Conservation (phyloP, 2,888 invertebrate species). For the Papilio demoleus region DNA sequence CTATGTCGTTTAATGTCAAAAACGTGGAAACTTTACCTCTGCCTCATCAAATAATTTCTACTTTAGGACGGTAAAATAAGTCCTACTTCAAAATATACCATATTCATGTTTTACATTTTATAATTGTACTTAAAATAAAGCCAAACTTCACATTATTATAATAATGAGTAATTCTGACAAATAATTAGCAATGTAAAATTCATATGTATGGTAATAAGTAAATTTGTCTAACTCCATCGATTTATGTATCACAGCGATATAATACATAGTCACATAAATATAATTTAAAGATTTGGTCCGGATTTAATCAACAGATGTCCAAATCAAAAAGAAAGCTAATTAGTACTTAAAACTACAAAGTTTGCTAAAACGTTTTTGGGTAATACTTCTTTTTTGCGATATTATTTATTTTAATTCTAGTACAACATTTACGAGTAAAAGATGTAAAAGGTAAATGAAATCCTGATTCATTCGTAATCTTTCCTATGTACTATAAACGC, state of each 20-base stretch:
- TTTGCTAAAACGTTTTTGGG: background rate
- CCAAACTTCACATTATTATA: background rate
- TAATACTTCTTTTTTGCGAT: slow-evolving; percentile 7
- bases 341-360: slow-evolving; percentile 25
- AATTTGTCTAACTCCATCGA: slow-evolving; percentile 14
- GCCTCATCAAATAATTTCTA: background rate
- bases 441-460: background rate
- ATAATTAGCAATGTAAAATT: slow-evolving; percentile 29
- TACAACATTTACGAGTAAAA: background rate
- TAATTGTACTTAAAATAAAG: slow-evolving; percentile 22
- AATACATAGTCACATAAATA: slow-evolving; percentile 24
- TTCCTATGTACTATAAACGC: too few relatives aligned
- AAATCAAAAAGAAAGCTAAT: slow-evolving; percentile 9
- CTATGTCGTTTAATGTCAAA: background rate
- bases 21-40: background rate
- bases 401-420: background rate
- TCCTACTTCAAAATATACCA: background rate
- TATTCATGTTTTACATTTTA: slow-evolving; percentile 31
- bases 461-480: background rate
- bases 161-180: background rate
- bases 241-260: slow-evolving; percentile 25
- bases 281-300: slow-evolving; percentile 32
- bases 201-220: slow-evolving; percentile 13
- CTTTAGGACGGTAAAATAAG: background rate
- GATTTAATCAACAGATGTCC: slow-evolving; percentile 1